phyloP scores from a whole-genome alignment of 2,888 invertebrate genomes.

The Neocrepidodera transversa region DNA sequence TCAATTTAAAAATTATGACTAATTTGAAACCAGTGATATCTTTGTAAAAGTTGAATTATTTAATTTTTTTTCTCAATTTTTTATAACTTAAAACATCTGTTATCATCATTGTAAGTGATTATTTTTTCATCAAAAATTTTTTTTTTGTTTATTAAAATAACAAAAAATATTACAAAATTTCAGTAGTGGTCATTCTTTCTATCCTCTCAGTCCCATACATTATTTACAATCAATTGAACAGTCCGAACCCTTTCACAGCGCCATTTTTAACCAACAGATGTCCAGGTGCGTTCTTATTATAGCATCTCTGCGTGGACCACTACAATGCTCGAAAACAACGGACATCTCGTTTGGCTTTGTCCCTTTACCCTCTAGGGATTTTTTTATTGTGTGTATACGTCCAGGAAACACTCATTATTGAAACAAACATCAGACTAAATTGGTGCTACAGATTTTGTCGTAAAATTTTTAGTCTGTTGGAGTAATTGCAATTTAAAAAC shows the following conservation, averaged over 20 bases:
- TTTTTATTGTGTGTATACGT: conserved; percentile 31
- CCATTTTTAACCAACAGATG: conserved; percentile 44
- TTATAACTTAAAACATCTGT: no score
- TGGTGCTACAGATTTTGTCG: background rate
- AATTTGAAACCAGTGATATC: no score
- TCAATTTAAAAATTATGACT: no score
- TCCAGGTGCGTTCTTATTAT: conserved; percentile 45
- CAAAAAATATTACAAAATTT: no score
- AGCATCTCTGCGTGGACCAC: conserved; percentile 38
- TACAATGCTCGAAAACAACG: conserved; percentile 44
- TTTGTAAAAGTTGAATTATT: no score
- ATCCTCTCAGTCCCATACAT: conserved; percentile 5
- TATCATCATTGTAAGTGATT: no score
- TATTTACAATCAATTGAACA: conserved; percentile 37
- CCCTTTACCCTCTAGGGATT: conserved; percentile 42
- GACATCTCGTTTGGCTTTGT: conserved; percentile 44
- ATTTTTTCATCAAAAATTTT: no score
- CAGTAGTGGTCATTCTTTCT: conserved; percentile 2
- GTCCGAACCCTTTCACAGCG: conserved; percentile 39
- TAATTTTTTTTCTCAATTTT: no score
- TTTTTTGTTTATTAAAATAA: no score
- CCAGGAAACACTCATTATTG: conserved; percentile 39
- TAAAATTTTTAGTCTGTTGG: no score
- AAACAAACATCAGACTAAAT: conserved; percentile 28
- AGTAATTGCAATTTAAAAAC: no score